phyloP scores from a whole-genome alignment of 2,113 vertebrate species.

The Atlantisia rogersi region DNA sequence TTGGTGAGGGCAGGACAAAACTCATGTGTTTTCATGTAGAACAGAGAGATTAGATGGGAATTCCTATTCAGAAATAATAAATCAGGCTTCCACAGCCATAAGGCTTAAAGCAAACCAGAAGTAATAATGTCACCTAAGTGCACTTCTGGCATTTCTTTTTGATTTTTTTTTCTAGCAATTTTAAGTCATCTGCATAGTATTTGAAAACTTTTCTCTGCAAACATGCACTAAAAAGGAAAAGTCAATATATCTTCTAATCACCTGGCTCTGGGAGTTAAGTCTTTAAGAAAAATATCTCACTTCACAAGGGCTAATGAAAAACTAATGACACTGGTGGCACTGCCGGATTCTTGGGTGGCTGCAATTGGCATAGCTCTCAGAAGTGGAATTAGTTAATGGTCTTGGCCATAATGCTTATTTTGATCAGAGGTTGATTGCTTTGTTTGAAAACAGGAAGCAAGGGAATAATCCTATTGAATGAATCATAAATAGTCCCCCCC shows the following conservation, averaged over 20 bases:
- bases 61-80: neutral
- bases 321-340: neutral
- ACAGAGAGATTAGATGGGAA: slow-evolving; percentile 12
- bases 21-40: neutral
- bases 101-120: slow-evolving; percentile 6
- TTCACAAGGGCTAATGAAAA: slow-evolving; percentile 18
- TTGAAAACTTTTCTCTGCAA: neutral
- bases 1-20: neutral
- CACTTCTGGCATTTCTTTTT: neutral
- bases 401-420: slow-evolving; percentile 23
- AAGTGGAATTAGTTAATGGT: neutral
- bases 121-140: neutral
- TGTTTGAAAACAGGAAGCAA: slow-evolving; percentile 43
- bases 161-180: neutral
- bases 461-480: slow-evolving; percentile 30
- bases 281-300: neutral
- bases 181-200: neutral
- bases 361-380: neutral
- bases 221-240: neutral
- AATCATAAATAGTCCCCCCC: neutral
- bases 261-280: neutral
- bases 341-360: neutral
- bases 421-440: neutral
- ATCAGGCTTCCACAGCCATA: neutral
- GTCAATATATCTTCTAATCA: neutral